Conservation (phyloP, 2,888 invertebrate genomes). For the Himalopsyche tibetana region DNA sequence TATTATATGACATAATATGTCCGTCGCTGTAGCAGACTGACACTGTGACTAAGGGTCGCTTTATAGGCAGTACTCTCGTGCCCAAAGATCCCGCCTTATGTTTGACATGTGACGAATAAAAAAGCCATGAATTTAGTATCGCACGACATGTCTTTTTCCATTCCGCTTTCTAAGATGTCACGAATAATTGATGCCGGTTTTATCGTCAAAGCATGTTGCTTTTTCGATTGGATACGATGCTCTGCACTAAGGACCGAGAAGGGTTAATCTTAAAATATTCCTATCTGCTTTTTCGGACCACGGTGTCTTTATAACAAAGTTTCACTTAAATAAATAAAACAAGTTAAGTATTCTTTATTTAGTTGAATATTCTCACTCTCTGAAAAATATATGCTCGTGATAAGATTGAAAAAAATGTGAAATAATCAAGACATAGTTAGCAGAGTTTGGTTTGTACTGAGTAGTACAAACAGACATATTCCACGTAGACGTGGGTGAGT, state of each 20-base stretch:
- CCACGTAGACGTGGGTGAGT: no score
- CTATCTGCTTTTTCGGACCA: no score
- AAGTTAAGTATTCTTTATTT: no score
- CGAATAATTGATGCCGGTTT: constrained; percentile 63
- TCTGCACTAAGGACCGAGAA: not conserved
- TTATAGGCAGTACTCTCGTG: constrained; percentile 43
- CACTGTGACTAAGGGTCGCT: constrained; percentile 7
- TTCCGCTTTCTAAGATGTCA: constrained; percentile 46
- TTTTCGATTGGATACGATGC: constrained; percentile 21
- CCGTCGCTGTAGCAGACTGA: not conserved
- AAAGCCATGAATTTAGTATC: constrained; percentile 57
- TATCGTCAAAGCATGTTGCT: constrained; percentile 54
- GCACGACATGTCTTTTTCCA: constrained; percentile 38
- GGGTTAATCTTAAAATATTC: constrained; percentile 6
- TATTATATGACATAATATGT: no score
- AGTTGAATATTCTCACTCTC: no score
- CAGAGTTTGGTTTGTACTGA: no score
- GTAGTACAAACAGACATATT: no score
- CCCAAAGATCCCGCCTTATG: constrained; percentile 42
- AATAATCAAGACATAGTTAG: no score
- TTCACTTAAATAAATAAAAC: no score
- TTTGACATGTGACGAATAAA: constrained; percentile 62
- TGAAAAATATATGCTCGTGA: no score
- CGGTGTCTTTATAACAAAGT: no score
- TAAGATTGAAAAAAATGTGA: no score